A percentile compares a stretch with the other conserved stretches of the same genome.
These are phyloP conservation scores for Myanophis thanlyinensis DNA, from an alignment of 2,113 vertebrate species.

Conservation along the genomic window DNA sequence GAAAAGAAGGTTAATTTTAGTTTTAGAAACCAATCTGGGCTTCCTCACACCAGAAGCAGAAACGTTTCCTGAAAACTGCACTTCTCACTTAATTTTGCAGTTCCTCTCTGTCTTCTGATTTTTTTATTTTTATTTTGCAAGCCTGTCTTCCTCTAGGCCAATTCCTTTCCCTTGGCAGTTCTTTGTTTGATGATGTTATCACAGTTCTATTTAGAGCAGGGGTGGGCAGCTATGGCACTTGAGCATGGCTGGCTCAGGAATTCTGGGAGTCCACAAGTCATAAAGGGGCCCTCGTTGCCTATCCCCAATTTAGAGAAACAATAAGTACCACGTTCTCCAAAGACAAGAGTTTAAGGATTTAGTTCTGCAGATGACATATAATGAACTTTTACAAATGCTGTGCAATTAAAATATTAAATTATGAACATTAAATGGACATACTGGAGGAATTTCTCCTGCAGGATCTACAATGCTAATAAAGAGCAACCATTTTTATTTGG, in stretches of 20 bases:
- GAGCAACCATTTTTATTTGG: constrained; percentile 18
- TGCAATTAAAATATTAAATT: constrained; percentile 27
- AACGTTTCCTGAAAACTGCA: background rate
- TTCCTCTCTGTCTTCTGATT: background rate
- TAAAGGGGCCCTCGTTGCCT: background rate
- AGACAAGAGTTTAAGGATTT: constrained; percentile 29
- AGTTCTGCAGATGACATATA: constrained; percentile 46
- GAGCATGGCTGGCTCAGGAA: background rate
- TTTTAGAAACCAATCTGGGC: constrained; percentile 9
- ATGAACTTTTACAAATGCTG: constrained; percentile 22
- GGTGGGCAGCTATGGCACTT: background rate
- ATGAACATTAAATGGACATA: background rate
- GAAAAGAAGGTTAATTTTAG: background rate
- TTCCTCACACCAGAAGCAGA: constrained; percentile 15
- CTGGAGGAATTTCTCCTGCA: constrained; percentile 20
- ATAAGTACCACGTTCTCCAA: constrained; percentile 18
- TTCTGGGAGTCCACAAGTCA: background rate
- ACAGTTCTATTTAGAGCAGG: constrained; percentile 33
- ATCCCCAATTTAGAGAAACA: background rate
- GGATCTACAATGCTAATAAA: constrained; percentile 46
- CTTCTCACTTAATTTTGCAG: background rate
- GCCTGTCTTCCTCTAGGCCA: background rate
- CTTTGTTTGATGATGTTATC: constrained; percentile 15
- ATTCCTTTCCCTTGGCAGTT: background rate
- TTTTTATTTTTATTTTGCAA: background rate